Conservation (phyloP, 2,113 vertebrate species). For the Corythaixoides concolor region DNA sequence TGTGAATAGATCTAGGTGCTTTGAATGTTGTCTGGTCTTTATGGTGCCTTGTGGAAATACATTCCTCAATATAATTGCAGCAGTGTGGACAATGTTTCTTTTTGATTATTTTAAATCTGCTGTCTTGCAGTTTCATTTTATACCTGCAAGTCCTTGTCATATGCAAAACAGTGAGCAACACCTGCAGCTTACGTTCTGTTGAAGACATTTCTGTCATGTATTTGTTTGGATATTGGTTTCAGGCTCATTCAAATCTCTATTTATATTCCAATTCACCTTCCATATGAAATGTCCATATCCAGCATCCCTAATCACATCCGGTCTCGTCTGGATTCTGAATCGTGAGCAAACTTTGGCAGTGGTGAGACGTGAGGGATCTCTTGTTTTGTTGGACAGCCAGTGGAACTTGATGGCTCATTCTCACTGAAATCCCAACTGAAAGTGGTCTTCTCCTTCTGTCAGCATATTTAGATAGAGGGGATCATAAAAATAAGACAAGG, state of each 20-base stretch:
- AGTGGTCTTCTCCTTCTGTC: background rate
- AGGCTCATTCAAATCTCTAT: background rate
- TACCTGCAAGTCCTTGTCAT: background rate
- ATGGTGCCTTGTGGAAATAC: background rate
- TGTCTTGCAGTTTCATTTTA: background rate
- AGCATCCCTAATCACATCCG: background rate
- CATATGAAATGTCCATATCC: background rate
- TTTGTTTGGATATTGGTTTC: background rate
- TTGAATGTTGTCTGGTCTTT: background rate
- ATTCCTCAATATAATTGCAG: background rate
- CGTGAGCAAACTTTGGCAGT: background rate
- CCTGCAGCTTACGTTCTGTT: background rate
- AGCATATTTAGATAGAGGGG: background rate
- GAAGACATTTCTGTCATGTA: background rate
- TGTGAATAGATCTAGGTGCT: background rate
- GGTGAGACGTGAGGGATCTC: background rate
- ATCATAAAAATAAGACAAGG: background rate
- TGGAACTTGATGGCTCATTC: background rate
- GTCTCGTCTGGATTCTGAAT: background rate
- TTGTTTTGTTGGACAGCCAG: background rate
- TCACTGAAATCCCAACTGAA: background rate
- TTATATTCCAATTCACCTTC: background rate
- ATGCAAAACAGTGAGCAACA: background rate
- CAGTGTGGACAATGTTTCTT: background rate
- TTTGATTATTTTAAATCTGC: background rate